Conservation (phyloP, 2,888 invertebrate genomes). For the Ornithoptera priamus region DNA sequence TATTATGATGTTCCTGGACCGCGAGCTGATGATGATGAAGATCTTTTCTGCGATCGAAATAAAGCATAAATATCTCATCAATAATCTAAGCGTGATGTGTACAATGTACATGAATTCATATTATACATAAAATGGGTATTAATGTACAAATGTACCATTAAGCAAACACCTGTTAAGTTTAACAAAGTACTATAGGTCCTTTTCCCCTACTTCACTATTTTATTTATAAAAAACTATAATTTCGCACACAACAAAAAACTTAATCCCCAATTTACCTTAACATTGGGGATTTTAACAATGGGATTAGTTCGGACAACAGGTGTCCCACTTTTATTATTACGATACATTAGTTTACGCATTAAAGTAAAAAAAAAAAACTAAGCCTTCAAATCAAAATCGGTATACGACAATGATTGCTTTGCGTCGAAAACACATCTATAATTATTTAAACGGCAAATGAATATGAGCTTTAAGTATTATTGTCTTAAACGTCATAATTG, state of each 20-base stretch:
- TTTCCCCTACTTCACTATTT: background rate
- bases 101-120: no score
- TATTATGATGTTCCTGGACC: no score
- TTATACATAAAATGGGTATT: no score
- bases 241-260: conserved; percentile 46
- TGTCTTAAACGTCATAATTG: conserved; percentile 46
- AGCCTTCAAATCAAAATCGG: conserved; percentile 76
- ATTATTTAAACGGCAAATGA: conserved; percentile 44
- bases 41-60: no score
- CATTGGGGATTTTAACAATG: conserved; percentile 60
- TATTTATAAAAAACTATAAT: conserved; percentile 41
- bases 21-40: no score
- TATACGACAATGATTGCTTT: conserved; percentile 78
- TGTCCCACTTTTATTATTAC: conserved; percentile 72
- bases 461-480: conserved; percentile 41
- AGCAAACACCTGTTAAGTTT: conserved; percentile 15
- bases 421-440: conserved; percentile 70
- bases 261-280: conserved; percentile 52
- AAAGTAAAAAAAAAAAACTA: conserved; percentile 51
- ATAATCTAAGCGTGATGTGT: no score
- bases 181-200: background rate
- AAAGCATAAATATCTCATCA: no score
- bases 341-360: conserved; percentile 74
- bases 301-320: conserved; percentile 66
- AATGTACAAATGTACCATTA: background rate